phyloP scores from a whole-genome alignment of 2,113 vertebrate genomes.

The Capreolus pygargus region DNA sequence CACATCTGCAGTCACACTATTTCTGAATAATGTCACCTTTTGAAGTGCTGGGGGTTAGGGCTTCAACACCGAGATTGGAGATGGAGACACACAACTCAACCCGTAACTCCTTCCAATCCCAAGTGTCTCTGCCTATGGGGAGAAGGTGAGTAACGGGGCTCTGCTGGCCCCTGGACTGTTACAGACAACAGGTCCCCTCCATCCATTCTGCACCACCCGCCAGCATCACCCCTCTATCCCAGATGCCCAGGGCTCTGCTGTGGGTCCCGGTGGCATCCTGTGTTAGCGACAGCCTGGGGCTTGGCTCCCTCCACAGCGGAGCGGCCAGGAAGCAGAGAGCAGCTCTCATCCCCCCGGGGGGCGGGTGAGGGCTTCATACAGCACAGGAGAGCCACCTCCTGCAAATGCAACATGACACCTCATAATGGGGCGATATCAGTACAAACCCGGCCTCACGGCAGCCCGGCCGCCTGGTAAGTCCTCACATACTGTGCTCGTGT shows the following conservation, averaged over 20 bases:
- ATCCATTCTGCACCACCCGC: no score
- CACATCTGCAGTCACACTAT: not conserved
- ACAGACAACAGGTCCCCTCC: accelerated
- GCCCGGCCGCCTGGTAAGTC: not conserved
- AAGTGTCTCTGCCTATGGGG: not conserved
- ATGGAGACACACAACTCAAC: not conserved
- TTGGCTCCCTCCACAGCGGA: not conserved
- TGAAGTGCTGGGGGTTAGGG: not conserved
- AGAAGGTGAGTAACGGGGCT: not conserved
- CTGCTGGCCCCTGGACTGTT: not conserved
- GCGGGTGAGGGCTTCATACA: not conserved
- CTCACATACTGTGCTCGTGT: constrained; percentile 24
- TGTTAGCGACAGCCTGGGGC: not conserved
- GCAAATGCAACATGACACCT: constrained; percentile 51
- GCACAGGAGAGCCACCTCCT: not conserved
- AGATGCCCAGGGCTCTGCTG: not conserved
- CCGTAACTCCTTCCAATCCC: accelerated
- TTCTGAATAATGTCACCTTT: not conserved
- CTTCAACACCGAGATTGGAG: not conserved
- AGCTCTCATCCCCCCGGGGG: not conserved
- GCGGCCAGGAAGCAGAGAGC: not conserved
- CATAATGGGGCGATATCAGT: not conserved
- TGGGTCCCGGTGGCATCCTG: not conserved
- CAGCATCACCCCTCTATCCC: not conserved
- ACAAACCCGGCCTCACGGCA: not conserved